phyloP scores from a whole-genome alignment of 2,113 vertebrate genomes.

The Eupsittula cactorum region DNA sequence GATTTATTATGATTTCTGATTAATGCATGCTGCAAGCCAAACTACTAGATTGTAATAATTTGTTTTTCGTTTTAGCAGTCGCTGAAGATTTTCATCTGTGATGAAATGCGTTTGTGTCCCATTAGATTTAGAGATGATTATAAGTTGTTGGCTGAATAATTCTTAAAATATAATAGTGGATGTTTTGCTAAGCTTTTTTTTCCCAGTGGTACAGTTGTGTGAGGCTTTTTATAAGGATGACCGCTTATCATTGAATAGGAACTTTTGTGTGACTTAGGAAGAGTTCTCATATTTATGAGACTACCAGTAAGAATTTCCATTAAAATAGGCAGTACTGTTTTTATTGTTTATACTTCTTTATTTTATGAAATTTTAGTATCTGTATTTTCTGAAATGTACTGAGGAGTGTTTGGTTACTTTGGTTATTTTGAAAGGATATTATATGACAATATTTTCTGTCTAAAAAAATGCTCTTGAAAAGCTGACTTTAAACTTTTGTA shows the following conservation, averaged over 20 bases:
- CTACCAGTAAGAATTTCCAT: not conserved
- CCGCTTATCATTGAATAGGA: not conserved
- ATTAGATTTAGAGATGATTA: conserved; percentile 84
- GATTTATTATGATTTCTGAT: conserved; percentile 98
- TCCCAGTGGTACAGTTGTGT: not conserved
- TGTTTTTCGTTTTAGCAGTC: conserved; percentile 87
- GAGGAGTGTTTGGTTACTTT: not conserved
- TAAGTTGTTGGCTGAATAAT: conserved; percentile 75
- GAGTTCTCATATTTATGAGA: not conserved
- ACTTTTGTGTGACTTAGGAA: not conserved
- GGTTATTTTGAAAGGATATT: not conserved
- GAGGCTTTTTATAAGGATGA: not conserved
- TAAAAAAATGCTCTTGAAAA: not conserved
- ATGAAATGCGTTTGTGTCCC: conserved; percentile 86
- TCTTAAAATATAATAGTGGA: conserved; percentile 52
- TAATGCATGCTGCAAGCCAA: conserved; percentile 90
- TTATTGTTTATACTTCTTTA: not conserved
- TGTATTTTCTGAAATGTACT: not conserved
- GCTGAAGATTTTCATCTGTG: conserved; percentile 83
- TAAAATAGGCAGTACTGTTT: not conserved
- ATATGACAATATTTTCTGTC: not conserved
- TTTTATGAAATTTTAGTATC: not conserved
- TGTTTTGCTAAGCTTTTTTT: not conserved
- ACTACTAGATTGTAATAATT: conserved; percentile 92
- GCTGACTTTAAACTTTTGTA: not conserved